Percentiles rank a stretch among this genome's conserved stretches.
Conservation (phyloP, 2,113 vertebrate genomes). For the Ochotona princeps region DNA sequence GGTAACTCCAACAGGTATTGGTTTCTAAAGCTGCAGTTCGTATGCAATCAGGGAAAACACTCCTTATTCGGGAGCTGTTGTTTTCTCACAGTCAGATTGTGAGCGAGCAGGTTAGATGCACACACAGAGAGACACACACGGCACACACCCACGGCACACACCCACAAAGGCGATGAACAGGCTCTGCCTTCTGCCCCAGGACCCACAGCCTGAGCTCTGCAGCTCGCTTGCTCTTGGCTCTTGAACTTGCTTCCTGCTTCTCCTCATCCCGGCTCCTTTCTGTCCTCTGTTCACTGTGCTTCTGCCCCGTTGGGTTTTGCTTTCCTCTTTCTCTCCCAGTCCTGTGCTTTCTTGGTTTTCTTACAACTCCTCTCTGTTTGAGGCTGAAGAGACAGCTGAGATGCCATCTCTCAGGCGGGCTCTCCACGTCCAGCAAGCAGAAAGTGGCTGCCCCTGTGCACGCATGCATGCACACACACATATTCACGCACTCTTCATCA, state of each 20-base stretch:
- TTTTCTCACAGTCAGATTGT: slow-evolving; percentile 45
- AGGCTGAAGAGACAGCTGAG: not conserved
- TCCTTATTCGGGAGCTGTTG: slow-evolving; percentile 52
- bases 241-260: not conserved
- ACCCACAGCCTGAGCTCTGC: not conserved
- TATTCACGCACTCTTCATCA: not conserved
- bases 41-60: slow-evolving; percentile 60
- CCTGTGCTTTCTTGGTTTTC: not conserved
- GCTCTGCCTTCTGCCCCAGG: not conserved
- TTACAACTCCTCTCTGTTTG: slow-evolving; percentile 32
- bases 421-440: not conserved
- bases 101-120: slow-evolving; percentile 66
- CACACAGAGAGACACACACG: slow-evolving; percentile 14
- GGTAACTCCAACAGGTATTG: slow-evolving; percentile 76
- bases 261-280: not conserved
- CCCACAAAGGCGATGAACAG: slow-evolving; percentile 7
- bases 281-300: not conserved
- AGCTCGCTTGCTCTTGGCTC: not conserved
- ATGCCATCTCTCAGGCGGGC: not conserved
- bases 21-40: slow-evolving; percentile 75
- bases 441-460: too few relatives aligned
- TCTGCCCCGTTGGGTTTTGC: not conserved
- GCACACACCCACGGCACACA: not conserved
- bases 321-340: not conserved
- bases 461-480: too few relatives aligned